Conservation (phyloP, 2,888 invertebrate species). For the Anodontia alba region DNA sequence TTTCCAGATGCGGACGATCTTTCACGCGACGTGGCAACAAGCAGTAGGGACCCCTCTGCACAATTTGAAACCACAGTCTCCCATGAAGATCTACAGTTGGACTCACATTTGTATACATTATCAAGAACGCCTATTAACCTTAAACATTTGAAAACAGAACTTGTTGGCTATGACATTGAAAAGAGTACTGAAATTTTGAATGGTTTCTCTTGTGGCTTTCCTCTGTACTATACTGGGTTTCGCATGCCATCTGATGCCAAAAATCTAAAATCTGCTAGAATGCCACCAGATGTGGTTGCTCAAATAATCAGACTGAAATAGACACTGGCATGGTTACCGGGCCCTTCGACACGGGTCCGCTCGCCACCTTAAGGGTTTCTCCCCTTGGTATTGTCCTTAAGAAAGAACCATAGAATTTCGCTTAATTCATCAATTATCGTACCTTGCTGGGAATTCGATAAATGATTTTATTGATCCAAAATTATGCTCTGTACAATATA, state of each 20-base stretch:
- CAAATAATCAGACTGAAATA: not conserved
- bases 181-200: not conserved
- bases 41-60: no score
- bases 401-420: conserved; percentile 9
- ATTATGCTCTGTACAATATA: conserved; percentile 5
- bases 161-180: no score
- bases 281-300: not conserved
- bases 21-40: no score
- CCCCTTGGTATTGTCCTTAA: not conserved
- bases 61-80: no score
- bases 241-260: not conserved
- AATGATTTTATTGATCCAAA: conserved; percentile 21
- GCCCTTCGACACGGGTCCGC: not conserved
- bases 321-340: not conserved
- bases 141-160: no score
- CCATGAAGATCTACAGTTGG: no score
- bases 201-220: not conserved
- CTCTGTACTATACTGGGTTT: not conserved
- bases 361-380: not conserved
- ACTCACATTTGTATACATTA: no score
- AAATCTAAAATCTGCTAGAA: not conserved
- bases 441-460: not conserved
- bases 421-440: conserved; percentile 28
- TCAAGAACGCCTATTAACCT: no score
- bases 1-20: no score